Percentiles rank a stretch among this genome's conserved stretches.
phyloP scores from a whole-genome alignment of 2,113 vertebrate species.

The Sturnira hondurensis region DNA sequence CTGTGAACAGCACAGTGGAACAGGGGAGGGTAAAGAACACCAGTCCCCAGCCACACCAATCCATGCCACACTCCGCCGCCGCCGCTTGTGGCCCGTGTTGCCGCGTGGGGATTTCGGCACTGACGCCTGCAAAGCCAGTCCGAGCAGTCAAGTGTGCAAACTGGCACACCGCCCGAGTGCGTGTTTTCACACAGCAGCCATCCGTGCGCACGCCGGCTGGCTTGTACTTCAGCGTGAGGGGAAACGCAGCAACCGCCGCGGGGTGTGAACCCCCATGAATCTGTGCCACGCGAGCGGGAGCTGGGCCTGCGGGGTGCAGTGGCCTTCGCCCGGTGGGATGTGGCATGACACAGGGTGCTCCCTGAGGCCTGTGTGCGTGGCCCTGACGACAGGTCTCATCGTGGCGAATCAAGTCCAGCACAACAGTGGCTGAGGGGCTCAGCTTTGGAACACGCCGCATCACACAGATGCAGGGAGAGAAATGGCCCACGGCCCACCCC shows the following conservation, averaged over 20 bases:
- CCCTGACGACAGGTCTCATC: conserved; percentile 31
- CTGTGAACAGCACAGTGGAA: neutral
- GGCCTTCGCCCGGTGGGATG: conserved; percentile 6
- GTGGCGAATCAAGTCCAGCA: conserved; percentile 53
- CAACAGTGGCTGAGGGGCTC: conserved; percentile 59
- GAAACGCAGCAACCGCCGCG: neutral
- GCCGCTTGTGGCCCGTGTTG: too few relatives aligned
- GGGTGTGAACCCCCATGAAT: conserved; percentile 57
- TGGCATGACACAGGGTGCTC: conserved; percentile 41
- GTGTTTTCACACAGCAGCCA: neutral
- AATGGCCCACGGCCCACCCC: conserved; percentile 51
- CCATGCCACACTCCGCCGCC: too few relatives aligned
- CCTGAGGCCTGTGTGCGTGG: neutral
- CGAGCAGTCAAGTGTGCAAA: neutral
- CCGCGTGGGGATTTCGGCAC: neutral
- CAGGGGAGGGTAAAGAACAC: fast-evolving
- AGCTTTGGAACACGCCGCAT: conserved; percentile 62
- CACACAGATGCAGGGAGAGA: conserved; percentile 54
- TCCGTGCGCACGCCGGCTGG: fast-evolving
- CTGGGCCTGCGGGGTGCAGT: neutral
- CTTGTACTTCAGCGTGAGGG: fast-evolving
- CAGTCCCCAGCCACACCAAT: fast-evolving
- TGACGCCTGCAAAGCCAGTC: neutral
- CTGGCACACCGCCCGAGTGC: neutral
- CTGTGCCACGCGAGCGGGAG: conserved; percentile 23